A percentile compares a stretch with the other conserved stretches of the same genome.
phyloP scores from a whole-genome alignment of 2,888 invertebrate genomes.

The Pachydiplax longipennis region DNA sequence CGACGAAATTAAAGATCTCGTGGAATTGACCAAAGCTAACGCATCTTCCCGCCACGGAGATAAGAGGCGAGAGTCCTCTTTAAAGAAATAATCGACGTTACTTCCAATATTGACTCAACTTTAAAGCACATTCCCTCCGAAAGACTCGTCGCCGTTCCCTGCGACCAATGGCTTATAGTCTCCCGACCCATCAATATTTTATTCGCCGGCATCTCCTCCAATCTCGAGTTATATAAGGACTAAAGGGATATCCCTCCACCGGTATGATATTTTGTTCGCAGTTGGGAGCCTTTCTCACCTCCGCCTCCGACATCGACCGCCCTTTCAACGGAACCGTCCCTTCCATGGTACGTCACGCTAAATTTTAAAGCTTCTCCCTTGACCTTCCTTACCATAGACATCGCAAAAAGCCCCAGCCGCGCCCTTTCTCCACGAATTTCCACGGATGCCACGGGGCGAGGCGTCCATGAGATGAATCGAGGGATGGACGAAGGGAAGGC shows the following conservation, averaged over 20 bases:
- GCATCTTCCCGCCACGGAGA: too few relatives aligned
- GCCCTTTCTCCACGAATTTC: not conserved
- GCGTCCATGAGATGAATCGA: conserved; percentile 8
- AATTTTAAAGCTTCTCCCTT: not conserved
- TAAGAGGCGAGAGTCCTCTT: too few relatives aligned
- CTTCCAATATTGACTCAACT: too few relatives aligned
- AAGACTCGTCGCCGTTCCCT: not conserved
- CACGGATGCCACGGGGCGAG: conserved; percentile 21
- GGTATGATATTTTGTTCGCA: not conserved
- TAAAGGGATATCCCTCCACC: not conserved
- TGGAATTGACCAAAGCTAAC: too few relatives aligned
- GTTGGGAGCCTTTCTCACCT: too few relatives aligned
- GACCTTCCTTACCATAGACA: not conserved
- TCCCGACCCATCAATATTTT: not conserved
- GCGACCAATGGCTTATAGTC: not conserved
- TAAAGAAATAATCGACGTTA: too few relatives aligned
- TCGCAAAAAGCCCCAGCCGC: not conserved
- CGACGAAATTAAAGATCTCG: too few relatives aligned
- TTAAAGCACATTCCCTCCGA: too few relatives aligned
- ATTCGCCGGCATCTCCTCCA: not conserved
- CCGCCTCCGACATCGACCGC: not conserved
- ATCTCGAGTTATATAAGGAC: not conserved
- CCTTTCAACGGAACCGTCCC: not conserved
- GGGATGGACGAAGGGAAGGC: not conserved
- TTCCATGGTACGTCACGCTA: not conserved